Evolutionary conservation across 2,797 vertebrate genomes (phyloP).

Genomic region (Dallia pectoralis): DNA sequence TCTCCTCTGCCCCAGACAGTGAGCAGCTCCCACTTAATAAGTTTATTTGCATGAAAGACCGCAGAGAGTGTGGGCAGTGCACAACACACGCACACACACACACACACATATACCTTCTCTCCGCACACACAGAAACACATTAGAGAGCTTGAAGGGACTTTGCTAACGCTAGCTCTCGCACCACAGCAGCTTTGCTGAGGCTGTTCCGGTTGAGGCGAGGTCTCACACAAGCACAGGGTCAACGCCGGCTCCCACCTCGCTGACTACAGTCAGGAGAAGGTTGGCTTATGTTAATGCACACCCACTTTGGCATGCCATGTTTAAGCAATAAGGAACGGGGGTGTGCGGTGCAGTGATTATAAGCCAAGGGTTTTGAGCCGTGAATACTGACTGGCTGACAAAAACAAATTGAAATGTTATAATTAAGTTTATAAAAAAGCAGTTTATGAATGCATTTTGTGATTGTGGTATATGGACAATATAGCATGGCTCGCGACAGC

Average conservation of each 20-base stretch:
- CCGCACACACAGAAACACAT: slow-evolving; percentile 2
- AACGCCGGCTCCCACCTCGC: background rate
- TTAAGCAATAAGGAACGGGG: background rate
- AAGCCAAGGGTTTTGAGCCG: too few species aligned
- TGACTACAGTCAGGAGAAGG: background rate
- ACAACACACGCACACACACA: slow-evolving; percentile 6
- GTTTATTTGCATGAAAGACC: slow-evolving; percentile 37
- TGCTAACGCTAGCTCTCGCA: background rate
- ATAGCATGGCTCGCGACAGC: too few species aligned
- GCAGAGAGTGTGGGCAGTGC: slow-evolving; percentile 8
- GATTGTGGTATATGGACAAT: too few species aligned
- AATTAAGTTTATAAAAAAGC: too few species aligned
- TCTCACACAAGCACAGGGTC: background rate
- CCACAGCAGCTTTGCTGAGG: background rate
- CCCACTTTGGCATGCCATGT: background rate
- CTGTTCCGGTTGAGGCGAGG: background rate
- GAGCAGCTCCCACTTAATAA: slow-evolving; percentile 40
- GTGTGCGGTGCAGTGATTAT: too few species aligned
- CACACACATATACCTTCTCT: background rate
- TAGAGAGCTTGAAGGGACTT: background rate
- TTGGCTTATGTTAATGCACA: background rate
- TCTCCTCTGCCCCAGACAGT: slow-evolving; percentile 11
- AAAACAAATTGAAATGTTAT: too few species aligned
- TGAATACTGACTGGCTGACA: too few species aligned
- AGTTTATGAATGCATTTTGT: too few species aligned